A percentile compares a stretch with the other conserved stretches of the same genome.
phyloP scores from a whole-genome alignment of 1,140 invertebrate species.

The Pararge aegeria region DNA sequence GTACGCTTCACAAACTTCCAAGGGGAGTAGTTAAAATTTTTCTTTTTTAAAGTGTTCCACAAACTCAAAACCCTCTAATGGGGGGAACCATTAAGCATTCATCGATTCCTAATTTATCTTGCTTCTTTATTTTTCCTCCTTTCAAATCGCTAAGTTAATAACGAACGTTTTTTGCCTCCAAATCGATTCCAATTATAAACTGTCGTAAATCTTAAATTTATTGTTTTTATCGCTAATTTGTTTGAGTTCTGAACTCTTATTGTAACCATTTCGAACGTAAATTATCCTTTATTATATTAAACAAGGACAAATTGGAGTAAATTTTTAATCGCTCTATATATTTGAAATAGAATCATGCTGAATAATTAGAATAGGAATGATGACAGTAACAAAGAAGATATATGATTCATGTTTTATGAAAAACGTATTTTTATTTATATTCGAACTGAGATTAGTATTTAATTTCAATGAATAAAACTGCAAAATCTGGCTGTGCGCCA shows the following conservation, averaged over 20 bases:
- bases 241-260: conserved; percentile 21
- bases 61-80: conserved; percentile 73
- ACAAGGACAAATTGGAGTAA: not conserved
- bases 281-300: conserved; percentile 10
- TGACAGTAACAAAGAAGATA: no score
- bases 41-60: conserved; percentile 57
- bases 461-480: no score
- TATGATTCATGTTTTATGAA: no score
- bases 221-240: conserved; percentile 33
- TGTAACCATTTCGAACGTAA: conserved; percentile 2
- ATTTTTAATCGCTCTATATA: not conserved
- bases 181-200: conserved; percentile 50
- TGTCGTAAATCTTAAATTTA: conserved; percentile 50
- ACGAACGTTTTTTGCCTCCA: conserved; percentile 42
- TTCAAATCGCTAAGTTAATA: conserved; percentile 59
- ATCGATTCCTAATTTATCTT: conserved; percentile 75
- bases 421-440: no score
- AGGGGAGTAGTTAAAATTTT: conserved; percentile 62
- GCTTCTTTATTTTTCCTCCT: conserved; percentile 65
- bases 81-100: conserved; percentile 69
- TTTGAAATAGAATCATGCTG: not conserved
- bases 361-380: no score
- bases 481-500: no score
- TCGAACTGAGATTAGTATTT: no score
- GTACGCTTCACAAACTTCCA: conserved; percentile 50